Evolutionary conservation across 2,113 vertebrate genomes (phyloP), one percentile per base, ranked within the genome.

Genomic region (Butastur rufipennis): DNA sequence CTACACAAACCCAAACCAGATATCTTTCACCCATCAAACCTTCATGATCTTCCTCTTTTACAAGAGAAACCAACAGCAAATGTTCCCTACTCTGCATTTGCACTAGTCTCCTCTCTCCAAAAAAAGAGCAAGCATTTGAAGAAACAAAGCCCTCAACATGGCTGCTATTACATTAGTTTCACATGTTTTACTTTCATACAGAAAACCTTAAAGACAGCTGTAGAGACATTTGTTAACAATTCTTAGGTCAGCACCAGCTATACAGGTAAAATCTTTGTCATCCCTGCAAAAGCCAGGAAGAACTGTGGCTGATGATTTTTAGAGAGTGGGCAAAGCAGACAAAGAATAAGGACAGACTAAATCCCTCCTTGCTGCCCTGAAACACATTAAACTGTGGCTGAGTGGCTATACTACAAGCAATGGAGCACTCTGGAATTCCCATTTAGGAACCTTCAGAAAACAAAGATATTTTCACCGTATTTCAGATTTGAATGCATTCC

Each of bases 41-140:
- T 86, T 27, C 22, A 56, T 2, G 26, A 73, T 53, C 45, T 58
- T 5, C 67, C 29, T 73, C 53, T 88, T 93, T 45, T 25, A 90
- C 19, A 75, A 34, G 18, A 65, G 20, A 93, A 89, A 61, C 11
- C 0, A 12, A 79, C 23, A 74, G 40, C 23, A 84, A 93, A 36
- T 0, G 0, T 23, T 58, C 25, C 20, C 6, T 50, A n/a, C 22
- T 75, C 59, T 2, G 0, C 27, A 27, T 47, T 59, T 89, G 52
- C 48, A 85, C 6, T 34, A 17, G 22, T 50, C n/a, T 50, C 9
- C 55, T 55, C n/a, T 48, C 3, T 31, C 55, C 11, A 66, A 38
- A 78, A 70, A n/a, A 13, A 38, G 0, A 38, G 18, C 21, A 87
- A 68, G 31, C 31, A 65, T 48, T 56, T 72, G 34, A 81, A 90